Percentiles rank a stretch among this genome's conserved stretches.
Conservation (phyloP, 92 coral and sea anemone species). For the Epizoanthus ramosus region DNA sequence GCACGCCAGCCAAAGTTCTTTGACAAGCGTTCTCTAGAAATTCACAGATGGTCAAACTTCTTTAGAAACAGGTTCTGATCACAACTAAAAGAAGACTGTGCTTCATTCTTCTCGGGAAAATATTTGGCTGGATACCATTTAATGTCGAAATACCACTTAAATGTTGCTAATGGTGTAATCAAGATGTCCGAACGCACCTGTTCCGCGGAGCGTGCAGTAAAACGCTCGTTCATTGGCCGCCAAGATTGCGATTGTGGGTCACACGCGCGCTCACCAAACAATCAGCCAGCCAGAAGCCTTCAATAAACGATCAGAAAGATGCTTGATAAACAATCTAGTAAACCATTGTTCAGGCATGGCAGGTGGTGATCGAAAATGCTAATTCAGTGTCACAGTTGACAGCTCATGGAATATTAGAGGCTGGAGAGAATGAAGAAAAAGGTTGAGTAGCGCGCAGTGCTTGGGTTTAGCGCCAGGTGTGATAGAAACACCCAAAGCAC, state of each 20-base stretch:
- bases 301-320: conserved; percentile 67
- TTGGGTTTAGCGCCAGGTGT: conserved; percentile 71
- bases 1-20: neutral
- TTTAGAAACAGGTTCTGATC: neutral
- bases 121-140: conserved; percentile 11
- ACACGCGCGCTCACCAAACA: conserved; percentile 59
- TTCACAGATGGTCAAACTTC: conserved; percentile 9
- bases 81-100: neutral
- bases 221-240: conserved; percentile 37
- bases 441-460: conserved; percentile 50
- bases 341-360: conserved; percentile 66
- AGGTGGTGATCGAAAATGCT: conserved; percentile 88
- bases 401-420: conserved; percentile 66
- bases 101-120: conserved; percentile 1
- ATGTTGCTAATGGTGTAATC: conserved; percentile 35
- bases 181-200: conserved; percentile 51
- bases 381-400: conserved; percentile 69
- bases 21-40: conserved; percentile 5
- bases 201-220: neutral
- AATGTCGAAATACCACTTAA: conserved; percentile 23
- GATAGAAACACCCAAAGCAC: neutral
- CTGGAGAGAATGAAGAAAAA: conserved; percentile 49
- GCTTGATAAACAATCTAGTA: conserved; percentile 82
- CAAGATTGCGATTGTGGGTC: conserved; percentile 49
- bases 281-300: conserved; percentile 63